Conservation (phyloP, 2,797 vertebrate genomes). For the Sebastes reedi region DNA sequence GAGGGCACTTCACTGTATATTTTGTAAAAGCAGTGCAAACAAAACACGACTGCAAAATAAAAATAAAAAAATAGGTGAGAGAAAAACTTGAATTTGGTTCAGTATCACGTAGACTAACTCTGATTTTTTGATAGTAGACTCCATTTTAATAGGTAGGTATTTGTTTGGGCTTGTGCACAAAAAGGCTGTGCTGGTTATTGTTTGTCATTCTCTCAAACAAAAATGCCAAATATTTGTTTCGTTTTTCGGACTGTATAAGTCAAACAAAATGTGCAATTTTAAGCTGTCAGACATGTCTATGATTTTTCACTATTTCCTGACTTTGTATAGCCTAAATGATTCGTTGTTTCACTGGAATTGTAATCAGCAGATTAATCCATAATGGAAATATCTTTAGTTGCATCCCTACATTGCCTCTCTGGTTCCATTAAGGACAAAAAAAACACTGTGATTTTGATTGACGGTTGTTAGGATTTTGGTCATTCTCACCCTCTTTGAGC, state of each 20-base stretch:
- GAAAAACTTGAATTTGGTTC: not conserved
- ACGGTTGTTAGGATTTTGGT: conserved; percentile 39
- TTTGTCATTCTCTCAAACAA: not conserved
- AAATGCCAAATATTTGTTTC: not conserved
- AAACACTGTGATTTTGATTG: conserved; percentile 13
- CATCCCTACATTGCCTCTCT: not conserved
- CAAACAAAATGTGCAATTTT: not conserved
- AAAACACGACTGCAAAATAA: not conserved
- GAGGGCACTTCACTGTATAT: not conserved
- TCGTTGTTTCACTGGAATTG: accelerated
- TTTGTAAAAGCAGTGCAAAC: not conserved
- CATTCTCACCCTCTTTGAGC: conserved; percentile 20
- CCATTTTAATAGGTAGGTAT: no score
- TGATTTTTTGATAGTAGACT: not conserved
- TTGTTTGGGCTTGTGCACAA: not conserved
- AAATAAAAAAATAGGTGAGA: not conserved
- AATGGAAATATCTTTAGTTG: not conserved
- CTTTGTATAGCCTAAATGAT: not conserved
- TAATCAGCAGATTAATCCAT: not conserved
- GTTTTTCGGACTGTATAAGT: not conserved
- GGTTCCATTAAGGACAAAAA: not conserved
- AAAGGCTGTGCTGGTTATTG: not conserved
- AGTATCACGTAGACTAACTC: not conserved
- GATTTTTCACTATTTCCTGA: not conserved
- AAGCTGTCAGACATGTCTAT: not conserved